Evolutionary conservation across 2,888 invertebrate species (phyloP), one percentile per base, ranked within the genome.

Genomic region (Elmis aenea): DNA sequence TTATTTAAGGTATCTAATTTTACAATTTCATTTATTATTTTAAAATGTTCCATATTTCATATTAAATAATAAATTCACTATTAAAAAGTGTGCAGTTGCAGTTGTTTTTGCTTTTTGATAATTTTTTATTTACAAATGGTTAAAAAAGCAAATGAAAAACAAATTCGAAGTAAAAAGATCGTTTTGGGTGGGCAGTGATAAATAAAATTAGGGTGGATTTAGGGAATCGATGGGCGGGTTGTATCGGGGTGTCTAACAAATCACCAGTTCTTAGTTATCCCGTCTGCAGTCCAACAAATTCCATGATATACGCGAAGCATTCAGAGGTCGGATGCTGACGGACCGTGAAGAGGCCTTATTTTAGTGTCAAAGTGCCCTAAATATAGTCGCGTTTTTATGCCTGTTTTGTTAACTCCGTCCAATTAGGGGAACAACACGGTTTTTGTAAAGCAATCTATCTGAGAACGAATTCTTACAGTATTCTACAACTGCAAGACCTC

Each of bases 171-270:
- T n/a, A 27, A 22, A 22, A n/a, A 31, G 37, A 29, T 30, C 33
- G 25, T 26, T 40, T 37, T 48, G 48, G 46, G 50, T 46, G 48
- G 46, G 45, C 48, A 48, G 33, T 26, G 37, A 48, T 48, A 50
- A 48, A 48, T 48, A 46, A 43, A 45, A 46, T 43, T 46, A 46
- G 45, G 50, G 46, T 42, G 44, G 50, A 46, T 43, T 39, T 33
- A 13, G 32, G 32, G 31, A 39, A 42, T 33, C 32, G 37, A 40
- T 38, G 37, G 46, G 44, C 39, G 42, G 37, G 22, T 27, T 23
- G 42, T 45, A 35, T 44, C 44, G 39, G 47, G 46, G 44, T 45
- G 46, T 42, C 42, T 42, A 48, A 51, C 51, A 48, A 51, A 51
- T 51, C 45, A 40, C 38, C 30, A 21, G 38, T 36, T 50, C 34